Base-by-base conservation (phyloP, 2,113 vertebrate species). In the Euleptes europaea region DNA sequence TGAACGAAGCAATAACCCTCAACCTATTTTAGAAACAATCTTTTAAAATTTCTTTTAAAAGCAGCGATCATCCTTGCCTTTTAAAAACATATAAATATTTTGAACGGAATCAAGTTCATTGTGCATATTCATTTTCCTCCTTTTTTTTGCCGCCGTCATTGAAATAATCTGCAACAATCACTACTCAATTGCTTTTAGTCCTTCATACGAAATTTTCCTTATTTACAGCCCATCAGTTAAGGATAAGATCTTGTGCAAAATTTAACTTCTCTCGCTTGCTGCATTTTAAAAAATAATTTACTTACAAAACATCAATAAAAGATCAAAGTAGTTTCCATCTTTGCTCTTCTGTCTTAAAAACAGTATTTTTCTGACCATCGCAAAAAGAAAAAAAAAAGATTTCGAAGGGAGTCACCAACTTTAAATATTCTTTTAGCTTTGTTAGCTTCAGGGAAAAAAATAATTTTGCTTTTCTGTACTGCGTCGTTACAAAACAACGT, bases 251-350 rank as follows among this genome's bases (percentile, higher is more conserved):
- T 38, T 73, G 84, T 85, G 84, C 84, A 85, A 85, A 85, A 79
- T 63, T 44, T 78, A n/a, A 35, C 42, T 65, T 33, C 31, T 40
- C 60, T 78, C 51, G 35, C 63, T 44, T 54, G n/a, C 31, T 73
- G 47, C 57, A 38, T 31, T 73, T 69, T 31, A 49, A 69, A 85
- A 85, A 80, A 85, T 72, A 72, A 79, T 79, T 72, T 85, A 84
- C 73, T 84, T 84, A 85, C 66, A 80, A 79, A 85, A 63, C 21
- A 28, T 72, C 54, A 38, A 72, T 47, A 72, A 28, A 60, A 47
- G 66, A 40, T 69, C 31, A 78, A 85, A 79, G 57, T 31, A 79
- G 33, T 33, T 47, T 47, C 65, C 23, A 70, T 26, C 83, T 77
- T 84, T 63, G 15, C 49, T 78, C 40, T 31, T 75, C n/a, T 73